Evolutionary conservation across 2,888 invertebrate genomes (phyloP).

Genomic region (Apamea monoglypha): DNA sequence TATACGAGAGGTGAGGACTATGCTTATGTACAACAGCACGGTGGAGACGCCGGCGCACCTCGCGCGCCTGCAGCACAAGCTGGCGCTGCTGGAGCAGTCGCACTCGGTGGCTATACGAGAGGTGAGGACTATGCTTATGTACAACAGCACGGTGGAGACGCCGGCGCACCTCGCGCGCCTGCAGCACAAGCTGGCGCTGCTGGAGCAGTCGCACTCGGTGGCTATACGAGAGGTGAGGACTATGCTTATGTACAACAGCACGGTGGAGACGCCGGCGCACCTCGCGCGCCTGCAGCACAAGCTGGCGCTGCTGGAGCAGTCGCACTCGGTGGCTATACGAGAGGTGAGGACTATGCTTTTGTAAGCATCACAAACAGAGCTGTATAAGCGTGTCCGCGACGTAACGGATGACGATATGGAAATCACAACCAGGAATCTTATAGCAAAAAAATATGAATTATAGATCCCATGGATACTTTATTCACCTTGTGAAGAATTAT

Average conservation of each 20-base stretch:
- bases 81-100: conserved; percentile 93
- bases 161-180: conserved; percentile 92
- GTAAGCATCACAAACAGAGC: no score
- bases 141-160: conserved; percentile 90
- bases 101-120: conserved; percentile 93
- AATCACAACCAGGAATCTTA: background rate
- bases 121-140: conserved; percentile 81
- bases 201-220: conserved; percentile 93
- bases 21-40: conserved; percentile 78
- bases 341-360: no score
- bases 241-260: conserved; percentile 76
- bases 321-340: no score
- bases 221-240: conserved; percentile 91
- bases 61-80: conserved; percentile 93
- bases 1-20: conserved; percentile 91
- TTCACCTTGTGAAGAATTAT: background rate
- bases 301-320: conserved; percentile 89
- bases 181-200: conserved; percentile 93
- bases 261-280: no score
- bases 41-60: conserved; percentile 91
- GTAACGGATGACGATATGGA: background rate
- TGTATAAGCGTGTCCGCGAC: no score
- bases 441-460: no score
- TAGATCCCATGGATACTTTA: background rate
- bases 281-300: conserved; percentile 93